Evolutionary conservation across 1,140 invertebrate species (phyloP), one percentile per base, ranked within the genome.

Genomic region (Pseudomyrmex dendroicus): DNA sequence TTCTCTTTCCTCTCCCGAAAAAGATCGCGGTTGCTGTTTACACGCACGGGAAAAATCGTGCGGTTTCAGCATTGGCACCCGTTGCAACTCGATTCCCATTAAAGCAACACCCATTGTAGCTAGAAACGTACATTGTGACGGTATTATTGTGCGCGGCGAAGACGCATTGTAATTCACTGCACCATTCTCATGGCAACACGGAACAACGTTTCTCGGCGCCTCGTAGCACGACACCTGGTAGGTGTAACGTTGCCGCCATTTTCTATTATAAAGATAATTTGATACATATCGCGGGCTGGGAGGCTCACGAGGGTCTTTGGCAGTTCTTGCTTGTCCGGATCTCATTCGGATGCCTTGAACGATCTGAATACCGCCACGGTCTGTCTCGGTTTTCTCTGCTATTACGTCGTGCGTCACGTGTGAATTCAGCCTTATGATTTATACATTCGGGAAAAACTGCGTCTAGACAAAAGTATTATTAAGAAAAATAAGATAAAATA

Each of bases 221-320:
- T 77, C 73, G 73, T 89, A 68, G 82, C 73, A 89, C 89, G 91
- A 93, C 94, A 94, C 93, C 93, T 94, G 90, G 92, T 93, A 93
- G 93, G 94, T 94, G 94, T 94, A 91, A 93, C 89, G 93, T 94
- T 94, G 93, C 94, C 92, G 92, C 93, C 92, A 94, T 94, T 92
- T 93, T 92, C 90, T 90, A 94, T 94, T 94, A 94, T 93, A 92
- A 92, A 86, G 87, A 94, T 94, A 94, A 94, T 94, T 94, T 94
- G 94, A 94, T 94, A 94, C 92, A 92, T 94, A 94, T 94, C 93
- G 92, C 83, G 89, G 87, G 64, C 78, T 35, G 35, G 85, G 72
- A 56, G 59, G 44, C 22, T 15, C 17, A 85, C 86, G 82, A 85
- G 61, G 73, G 56, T 76, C n/a, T 57, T 61, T 35, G 35, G 25